A percentile compares a stretch with the other conserved stretches of the same genome.
phyloP scores from a whole-genome alignment of 1,140 invertebrate genomes.

The Eumeta japonica region DNA sequence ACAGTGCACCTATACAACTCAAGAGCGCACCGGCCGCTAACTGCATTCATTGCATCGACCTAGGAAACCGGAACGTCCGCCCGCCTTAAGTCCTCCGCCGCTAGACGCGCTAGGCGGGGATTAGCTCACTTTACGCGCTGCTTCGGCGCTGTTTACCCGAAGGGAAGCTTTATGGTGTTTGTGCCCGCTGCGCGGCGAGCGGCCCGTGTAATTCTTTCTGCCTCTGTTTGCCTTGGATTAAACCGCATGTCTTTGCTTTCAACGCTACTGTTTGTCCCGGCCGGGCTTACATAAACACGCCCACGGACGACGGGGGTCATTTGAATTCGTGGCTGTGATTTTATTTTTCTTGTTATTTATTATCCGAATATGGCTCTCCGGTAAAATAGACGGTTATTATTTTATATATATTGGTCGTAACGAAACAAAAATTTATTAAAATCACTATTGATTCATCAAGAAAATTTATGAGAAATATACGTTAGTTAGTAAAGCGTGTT shows the following conservation, averaged over 20 bases:
- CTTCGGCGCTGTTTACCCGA: conserved; percentile 25
- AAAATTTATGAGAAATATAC: not conserved
- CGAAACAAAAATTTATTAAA: conserved; percentile 38
- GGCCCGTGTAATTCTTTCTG: conserved; percentile 45
- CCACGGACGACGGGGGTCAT: conserved; percentile 36
- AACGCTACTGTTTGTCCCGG: conserved; percentile 45
- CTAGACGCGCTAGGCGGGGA: conserved; percentile 27
- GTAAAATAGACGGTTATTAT: too few species aligned
- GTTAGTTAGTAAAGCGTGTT: too few species aligned
- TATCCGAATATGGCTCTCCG: conserved; percentile 37
- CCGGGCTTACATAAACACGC: conserved; percentile 49
- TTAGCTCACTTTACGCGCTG: conserved; percentile 37
- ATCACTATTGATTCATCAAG: conserved; percentile 2
- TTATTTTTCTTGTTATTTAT: conserved; percentile 42
- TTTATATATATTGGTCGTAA: too few species aligned
- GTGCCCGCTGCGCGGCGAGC: conserved; percentile 18
- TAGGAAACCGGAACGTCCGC: too few species aligned
- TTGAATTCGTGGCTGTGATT: conserved; percentile 37
- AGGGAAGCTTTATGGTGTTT: conserved; percentile 35
- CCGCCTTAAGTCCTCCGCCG: too few species aligned
- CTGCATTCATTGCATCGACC: too few species aligned
- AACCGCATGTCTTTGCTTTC: conserved; percentile 51
- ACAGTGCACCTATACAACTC: too few species aligned
- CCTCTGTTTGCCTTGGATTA: conserved; percentile 45
- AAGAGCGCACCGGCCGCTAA: too few species aligned